Conservation (phyloP, 2,113 vertebrate genomes). For the Daphoenositta chrysoptera region DNA sequence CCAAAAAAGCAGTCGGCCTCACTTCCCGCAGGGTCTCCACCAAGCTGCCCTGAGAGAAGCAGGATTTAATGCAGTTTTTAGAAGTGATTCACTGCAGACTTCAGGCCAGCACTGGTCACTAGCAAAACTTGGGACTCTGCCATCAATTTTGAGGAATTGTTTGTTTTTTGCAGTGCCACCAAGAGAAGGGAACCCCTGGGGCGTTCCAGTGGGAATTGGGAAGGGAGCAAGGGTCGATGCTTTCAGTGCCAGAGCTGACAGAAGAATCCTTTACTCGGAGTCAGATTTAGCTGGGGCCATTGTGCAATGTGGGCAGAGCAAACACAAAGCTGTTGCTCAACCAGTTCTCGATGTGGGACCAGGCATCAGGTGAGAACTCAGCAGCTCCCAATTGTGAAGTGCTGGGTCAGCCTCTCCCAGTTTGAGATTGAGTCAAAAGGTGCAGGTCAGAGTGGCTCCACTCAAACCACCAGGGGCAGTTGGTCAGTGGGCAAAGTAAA, state of each 20-base stretch:
- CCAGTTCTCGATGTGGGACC: neutral
- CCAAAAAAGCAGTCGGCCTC: constrained; percentile 87
- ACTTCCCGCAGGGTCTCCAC: constrained; percentile 84
- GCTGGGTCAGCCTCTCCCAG: neutral
- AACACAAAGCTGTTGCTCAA: neutral
- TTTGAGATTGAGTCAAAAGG: neutral
- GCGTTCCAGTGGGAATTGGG: neutral
- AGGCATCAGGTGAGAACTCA: neutral
- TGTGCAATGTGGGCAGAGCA: neutral
- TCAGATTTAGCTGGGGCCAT: neutral
- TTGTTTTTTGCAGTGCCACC: neutral
- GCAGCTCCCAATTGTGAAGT: neutral
- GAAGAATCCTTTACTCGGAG: neutral
- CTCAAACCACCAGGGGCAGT: neutral
- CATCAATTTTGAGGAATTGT: neutral
- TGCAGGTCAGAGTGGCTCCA: neutral
- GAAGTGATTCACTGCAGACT: neutral
- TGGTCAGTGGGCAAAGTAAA: neutral
- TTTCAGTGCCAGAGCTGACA: neutral
- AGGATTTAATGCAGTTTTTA: neutral
- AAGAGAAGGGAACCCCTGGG: neutral
- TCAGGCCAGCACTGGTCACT: neutral
- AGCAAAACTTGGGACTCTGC: neutral
- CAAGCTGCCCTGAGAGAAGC: constrained; percentile 80
- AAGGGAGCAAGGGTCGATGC: neutral